Conservation (phyloP, 1,140 invertebrate genomes). For the Dreissena polymorpha region DNA sequence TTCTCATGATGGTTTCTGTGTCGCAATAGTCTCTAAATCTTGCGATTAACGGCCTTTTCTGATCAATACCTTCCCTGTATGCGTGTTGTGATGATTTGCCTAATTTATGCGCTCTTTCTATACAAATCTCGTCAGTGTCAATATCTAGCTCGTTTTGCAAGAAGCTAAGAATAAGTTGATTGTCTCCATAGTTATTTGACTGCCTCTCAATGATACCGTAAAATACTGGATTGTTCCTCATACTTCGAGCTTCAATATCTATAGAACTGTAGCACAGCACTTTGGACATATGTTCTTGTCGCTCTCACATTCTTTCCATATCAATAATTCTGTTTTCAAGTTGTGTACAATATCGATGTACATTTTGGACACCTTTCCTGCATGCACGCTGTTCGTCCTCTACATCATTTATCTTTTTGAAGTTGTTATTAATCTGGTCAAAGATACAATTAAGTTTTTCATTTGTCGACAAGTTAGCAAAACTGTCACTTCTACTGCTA, state of each 20-base stretch:
- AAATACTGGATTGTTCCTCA: slow-evolving; percentile 29
- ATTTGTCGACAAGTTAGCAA: slow-evolving; percentile 11
- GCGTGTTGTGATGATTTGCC: not conserved
- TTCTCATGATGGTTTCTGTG: slow-evolving; percentile 22
- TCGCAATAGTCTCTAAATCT: slow-evolving; percentile 44
- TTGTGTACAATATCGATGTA: not conserved
- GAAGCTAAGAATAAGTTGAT: slow-evolving; percentile 6
- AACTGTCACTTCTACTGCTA: slow-evolving; percentile 5
- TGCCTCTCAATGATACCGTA: slow-evolving; percentile 23
- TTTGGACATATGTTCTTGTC: not conserved
- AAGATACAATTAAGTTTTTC: slow-evolving; percentile 24
- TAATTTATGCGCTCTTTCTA: slow-evolving; percentile 28
- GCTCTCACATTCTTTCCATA: not conserved
- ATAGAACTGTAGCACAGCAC: slow-evolving; percentile 33
- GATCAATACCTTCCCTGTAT: not conserved
- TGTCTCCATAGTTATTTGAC: not conserved
- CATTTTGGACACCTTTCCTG: slow-evolving; percentile 6
- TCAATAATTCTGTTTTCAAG: not conserved
- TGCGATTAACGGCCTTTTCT: slow-evolving; percentile 17
- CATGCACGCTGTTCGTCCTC: not conserved
- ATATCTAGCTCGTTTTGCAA: slow-evolving; percentile 27
- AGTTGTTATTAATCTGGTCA: slow-evolving; percentile 25
- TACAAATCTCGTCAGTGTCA: slow-evolving; percentile 8
- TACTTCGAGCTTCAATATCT: slow-evolving; percentile 33
- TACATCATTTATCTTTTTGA: slow-evolving; percentile 24